Conservation (phyloP, 2,113 vertebrate genomes). For the Odontesthes bonariensis region DNA sequence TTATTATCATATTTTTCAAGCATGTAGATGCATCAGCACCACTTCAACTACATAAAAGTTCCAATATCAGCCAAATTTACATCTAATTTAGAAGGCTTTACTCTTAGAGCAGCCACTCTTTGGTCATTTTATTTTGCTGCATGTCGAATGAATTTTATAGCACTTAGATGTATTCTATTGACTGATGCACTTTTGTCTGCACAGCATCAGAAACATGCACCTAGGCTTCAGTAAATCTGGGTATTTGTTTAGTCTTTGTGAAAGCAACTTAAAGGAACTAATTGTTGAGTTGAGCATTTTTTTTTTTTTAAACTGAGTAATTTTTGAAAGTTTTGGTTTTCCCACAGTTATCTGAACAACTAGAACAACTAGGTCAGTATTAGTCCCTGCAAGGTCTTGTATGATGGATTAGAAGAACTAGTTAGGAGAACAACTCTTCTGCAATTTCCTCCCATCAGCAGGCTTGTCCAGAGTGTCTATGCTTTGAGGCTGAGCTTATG, state of each 20-base stretch:
- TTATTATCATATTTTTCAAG: neutral
- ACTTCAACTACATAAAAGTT: slow-evolving; percentile 25
- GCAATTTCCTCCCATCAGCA: slow-evolving; percentile 49
- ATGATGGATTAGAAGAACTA: slow-evolving; percentile 58
- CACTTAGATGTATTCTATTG: neutral
- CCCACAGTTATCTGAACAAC: slow-evolving; percentile 17
- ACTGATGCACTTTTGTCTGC: neutral
- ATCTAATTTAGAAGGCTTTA: neutral
- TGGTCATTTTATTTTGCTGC: neutral
- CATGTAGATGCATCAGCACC: slow-evolving; percentile 13
- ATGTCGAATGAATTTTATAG: neutral
- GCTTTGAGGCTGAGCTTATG: slow-evolving; percentile 61
- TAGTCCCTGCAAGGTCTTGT: slow-evolving; percentile 24
- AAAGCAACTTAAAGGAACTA: neutral
- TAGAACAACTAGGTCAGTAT: slow-evolving; percentile 25
- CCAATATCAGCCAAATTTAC: slow-evolving; percentile 42
- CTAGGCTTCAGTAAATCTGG: neutral
- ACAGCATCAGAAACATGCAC: neutral
- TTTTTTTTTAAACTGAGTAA: neutral
- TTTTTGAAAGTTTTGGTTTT: neutral
- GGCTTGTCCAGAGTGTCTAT: slow-evolving; percentile 44
- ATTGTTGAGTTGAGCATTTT: neutral
- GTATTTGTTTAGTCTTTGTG: neutral
- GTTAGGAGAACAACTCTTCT: slow-evolving; percentile 54
- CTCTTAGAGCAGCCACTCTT: neutral